Evolutionary conservation across 23 tunicate species (phyloP), one percentile per base, ranked within the genome.

Genomic region (Aplidium turbinatum): DNA sequence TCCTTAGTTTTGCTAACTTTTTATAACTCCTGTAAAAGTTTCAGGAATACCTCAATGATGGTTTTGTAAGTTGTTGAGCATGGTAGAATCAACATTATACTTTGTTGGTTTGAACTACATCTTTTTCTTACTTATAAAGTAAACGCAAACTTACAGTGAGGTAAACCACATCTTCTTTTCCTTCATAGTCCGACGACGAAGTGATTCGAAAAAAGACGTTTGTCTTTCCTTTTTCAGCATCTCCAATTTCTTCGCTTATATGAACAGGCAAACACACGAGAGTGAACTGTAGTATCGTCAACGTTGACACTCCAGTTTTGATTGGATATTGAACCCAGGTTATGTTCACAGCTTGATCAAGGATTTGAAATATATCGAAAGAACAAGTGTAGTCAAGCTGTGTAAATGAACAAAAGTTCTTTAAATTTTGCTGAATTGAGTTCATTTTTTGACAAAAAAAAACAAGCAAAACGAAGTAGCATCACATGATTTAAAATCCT

Each of bases 311-410:
- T 18, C 57, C 85, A 1, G 63, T 48, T 3, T 6, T 57, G 2
- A 80, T 29, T 33, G 77, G 85, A 31, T 31, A 29, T 42, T 72
- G 77, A 4, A 34, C 3, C 85, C 85, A 80, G 16, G 62, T 28
- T n/a, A 80, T 70, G 20, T 69, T n/a, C 27, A 69, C 85, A 9
- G 33, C 26, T 7, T 39, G 35, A 45, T 80, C 77, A 4, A 52
- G 21, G 33, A 80, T 69, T 80, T 80, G 85, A 46, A 80, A 70
- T 11, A 80, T 39, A 40, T 80, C 85, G 32, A 22, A 48, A 26
- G 63, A 55, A 42, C 85, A 80, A 34, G 26, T 55, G 42, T 50
- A 56, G 18, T 68, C n/a, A 50, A 69, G 18, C 85, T 80, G 58
- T 9, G 16, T 42, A 42, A 42, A 16, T 42, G 16, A 42, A 42